phyloP scores from a whole-genome alignment of 2,797 vertebrate genomes.

The Helarctos malayanus region DNA sequence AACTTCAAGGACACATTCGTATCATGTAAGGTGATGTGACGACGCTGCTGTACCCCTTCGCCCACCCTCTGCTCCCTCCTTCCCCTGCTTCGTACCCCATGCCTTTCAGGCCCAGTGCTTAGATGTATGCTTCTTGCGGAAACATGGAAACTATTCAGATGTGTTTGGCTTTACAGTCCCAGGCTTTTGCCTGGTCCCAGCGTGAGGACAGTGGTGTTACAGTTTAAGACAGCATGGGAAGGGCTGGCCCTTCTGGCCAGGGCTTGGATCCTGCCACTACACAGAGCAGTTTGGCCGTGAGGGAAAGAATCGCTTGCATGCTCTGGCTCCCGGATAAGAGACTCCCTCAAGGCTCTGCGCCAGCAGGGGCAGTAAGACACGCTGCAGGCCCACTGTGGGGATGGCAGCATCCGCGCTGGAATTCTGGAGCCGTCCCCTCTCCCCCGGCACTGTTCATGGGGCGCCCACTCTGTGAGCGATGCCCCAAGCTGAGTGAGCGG shows the following conservation, averaged over 20 bases:
- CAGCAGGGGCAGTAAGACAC: fast-evolving
- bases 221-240: not conserved
- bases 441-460: not conserved
- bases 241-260: not conserved
- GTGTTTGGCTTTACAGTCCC: not conserved
- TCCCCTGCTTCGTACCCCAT: not conserved
- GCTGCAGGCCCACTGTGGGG: not conserved
- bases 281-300: not conserved
- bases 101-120: not conserved
- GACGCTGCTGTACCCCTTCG: fast-evolving
- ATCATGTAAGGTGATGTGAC: not conserved
- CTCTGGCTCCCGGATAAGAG: not conserved
- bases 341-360: not conserved
- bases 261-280: not conserved
- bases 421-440: not conserved
- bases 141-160: not conserved
- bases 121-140: not conserved
- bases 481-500: too few species aligned
- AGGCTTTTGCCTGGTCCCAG: not conserved
- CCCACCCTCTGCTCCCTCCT: too few species aligned
- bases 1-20: not conserved
- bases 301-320: not conserved
- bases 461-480: not conserved
- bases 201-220: not conserved
- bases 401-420: too few species aligned